Percentiles rank a stretch among this genome's conserved stretches.
Evolutionary conservation across 2,113 vertebrate species (phyloP).

Genomic region (Zosterops japonicus): DNA sequence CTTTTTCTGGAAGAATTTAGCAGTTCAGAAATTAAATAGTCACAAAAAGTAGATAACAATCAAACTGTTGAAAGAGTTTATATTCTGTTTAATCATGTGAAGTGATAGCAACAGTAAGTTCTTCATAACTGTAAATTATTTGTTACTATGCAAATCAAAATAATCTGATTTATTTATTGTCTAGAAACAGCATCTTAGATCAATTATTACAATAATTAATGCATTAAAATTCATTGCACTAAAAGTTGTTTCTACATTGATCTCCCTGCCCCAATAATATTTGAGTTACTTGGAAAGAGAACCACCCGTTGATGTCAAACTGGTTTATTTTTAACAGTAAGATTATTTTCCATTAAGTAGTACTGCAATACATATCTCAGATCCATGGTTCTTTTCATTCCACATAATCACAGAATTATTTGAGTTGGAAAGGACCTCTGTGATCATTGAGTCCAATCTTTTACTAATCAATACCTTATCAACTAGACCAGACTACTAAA

Average conservation of each 20-base stretch:
- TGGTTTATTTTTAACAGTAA: neutral
- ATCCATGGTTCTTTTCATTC: neutral
- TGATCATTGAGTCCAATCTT: neutral
- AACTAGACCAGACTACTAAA: neutral
- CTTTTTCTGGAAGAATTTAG: neutral
- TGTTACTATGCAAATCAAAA: neutral
- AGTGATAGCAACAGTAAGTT: neutral
- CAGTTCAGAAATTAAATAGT: neutral
- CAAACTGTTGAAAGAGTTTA: neutral
- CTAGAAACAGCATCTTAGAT: neutral
- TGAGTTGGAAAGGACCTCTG: neutral
- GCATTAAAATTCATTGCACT: neutral
- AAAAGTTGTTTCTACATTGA: neutral
- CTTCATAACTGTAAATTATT: neutral
- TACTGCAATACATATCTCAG: neutral
- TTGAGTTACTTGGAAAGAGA: neutral
- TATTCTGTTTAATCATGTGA: neutral
- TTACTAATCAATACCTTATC: neutral
- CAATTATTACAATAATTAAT: neutral
- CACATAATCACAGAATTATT: no score
- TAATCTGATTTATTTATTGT: neutral
- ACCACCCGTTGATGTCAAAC: neutral
- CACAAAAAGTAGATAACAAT: neutral
- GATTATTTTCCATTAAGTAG: neutral
- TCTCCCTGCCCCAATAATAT: neutral